Evolutionary conservation across 2,797 vertebrate species (phyloP).

Genomic region (Macroramphosus scolopax): DNA sequence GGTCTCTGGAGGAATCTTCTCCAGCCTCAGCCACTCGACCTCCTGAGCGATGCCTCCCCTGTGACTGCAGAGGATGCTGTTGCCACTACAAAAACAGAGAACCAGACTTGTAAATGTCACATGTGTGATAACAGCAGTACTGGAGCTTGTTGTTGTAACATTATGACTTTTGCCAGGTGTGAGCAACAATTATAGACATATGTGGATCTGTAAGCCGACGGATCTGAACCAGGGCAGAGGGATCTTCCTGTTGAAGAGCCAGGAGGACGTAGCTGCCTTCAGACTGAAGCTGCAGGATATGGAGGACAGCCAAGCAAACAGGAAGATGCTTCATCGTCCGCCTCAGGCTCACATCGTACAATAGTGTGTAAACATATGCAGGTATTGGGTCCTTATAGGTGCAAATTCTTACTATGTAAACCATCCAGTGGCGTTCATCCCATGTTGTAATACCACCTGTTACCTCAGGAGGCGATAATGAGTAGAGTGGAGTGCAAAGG

Average conservation of each 20-base stretch:
- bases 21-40: too few relatives aligned
- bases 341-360: constrained; percentile 82
- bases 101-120: too few relatives aligned
- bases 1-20: too few relatives aligned
- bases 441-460: too few relatives aligned
- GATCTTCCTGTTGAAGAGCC: constrained; percentile 85
- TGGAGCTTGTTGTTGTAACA: constrained; percentile 1
- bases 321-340: constrained; percentile 44
- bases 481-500: too few relatives aligned
- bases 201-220: constrained; percentile 92
- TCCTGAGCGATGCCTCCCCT: too few relatives aligned
- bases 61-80: too few relatives aligned
- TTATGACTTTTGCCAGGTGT: constrained; percentile 41
- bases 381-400: not conserved
- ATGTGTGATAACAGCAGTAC: not conserved
- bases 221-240: constrained; percentile 86
- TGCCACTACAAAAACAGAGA: too few relatives aligned
- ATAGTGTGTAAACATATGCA: constrained; percentile 69
- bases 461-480: too few relatives aligned
- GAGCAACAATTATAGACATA: constrained; percentile 52
- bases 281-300: constrained; percentile 70
- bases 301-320: constrained; percentile 44
- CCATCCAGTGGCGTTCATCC: too few relatives aligned
- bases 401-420: not conserved
- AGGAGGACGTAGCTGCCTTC: constrained; percentile 72